Evolutionary conservation across 1,140 invertebrate genomes (phyloP).

Genomic region (Eupristina koningsbergeri): DNA sequence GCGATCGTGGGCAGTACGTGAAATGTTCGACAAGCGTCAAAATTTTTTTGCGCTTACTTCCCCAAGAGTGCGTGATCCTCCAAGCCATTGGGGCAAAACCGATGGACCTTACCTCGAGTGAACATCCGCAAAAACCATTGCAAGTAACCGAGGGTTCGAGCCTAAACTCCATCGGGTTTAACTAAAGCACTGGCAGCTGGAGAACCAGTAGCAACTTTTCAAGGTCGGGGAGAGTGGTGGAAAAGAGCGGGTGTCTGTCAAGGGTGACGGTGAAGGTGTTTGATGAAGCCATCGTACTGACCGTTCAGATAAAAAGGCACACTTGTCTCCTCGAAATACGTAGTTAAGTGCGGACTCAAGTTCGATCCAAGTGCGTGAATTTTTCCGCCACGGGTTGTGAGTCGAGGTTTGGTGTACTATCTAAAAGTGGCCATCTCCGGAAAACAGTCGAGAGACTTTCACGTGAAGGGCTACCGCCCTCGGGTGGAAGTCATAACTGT

Average conservation of each 20-base stretch:
- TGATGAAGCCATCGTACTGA: background rate
- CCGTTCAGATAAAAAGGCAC: background rate
- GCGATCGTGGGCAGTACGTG: background rate
- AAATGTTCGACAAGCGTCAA: background rate
- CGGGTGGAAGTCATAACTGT: slow-evolving; percentile 35
- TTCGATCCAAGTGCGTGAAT: background rate
- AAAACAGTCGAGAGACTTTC: background rate
- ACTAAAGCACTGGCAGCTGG: background rate
- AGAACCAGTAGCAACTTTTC: slow-evolving; percentile 37
- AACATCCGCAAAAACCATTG: background rate
- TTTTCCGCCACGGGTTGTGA: too few species aligned
- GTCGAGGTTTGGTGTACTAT: background rate
- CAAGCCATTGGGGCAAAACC: background rate
- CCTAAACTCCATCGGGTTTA: background rate
- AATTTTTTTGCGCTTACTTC: background rate
- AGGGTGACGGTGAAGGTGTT: background rate
- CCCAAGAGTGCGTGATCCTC: background rate
- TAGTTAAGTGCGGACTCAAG: background rate
- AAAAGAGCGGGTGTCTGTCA: slow-evolving; percentile 49
- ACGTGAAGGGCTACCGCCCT: background rate
- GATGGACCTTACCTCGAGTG: background rate
- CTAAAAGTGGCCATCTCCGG: too few species aligned
- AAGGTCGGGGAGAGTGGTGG: slow-evolving; percentile 55
- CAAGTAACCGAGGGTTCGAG: background rate
- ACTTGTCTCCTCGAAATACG: too few species aligned